Percentiles rank a stretch among this genome's conserved stretches.
Conservation (phyloP, 1,140 invertebrate genomes). For the Trachymyrmex cornetzi region DNA sequence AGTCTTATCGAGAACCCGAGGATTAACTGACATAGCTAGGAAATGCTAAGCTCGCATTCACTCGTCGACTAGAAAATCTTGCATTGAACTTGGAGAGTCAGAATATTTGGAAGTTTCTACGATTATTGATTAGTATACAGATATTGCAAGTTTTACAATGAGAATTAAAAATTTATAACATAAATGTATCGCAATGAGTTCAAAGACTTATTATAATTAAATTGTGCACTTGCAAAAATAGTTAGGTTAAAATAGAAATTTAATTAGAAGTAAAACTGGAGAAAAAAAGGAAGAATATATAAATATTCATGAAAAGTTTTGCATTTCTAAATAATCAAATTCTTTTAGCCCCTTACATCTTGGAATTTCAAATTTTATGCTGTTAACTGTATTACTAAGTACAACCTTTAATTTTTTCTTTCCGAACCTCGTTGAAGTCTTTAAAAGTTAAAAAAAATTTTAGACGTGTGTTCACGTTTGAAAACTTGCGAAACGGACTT, state of each 20-base stretch:
- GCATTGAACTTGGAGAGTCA: background rate
- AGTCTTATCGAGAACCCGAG: conserved; percentile 64
- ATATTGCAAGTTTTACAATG: background rate
- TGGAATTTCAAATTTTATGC: background rate
- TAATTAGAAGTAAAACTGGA: background rate
- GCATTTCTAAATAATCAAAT: background rate
- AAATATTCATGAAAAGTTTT: background rate
- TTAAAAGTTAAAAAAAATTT: conserved; percentile 13
- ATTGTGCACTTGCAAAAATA: background rate
- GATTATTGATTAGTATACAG: background rate
- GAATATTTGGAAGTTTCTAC: background rate
- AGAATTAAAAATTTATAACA: background rate
- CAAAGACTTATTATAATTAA: background rate
- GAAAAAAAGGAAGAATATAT: background rate
- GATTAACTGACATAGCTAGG: conserved; percentile 67
- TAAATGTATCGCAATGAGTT: background rate
- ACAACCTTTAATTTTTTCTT: background rate
- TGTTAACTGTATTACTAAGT: background rate
- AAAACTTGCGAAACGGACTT: conserved; percentile 7
- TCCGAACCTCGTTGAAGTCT: background rate
- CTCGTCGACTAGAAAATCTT: conserved; percentile 49
- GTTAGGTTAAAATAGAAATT: background rate
- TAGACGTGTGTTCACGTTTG: background rate
- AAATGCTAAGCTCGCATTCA: conserved; percentile 57
- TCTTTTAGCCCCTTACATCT: background rate